These are phyloP conservation scores for Brachirus orientalis DNA, from an alignment of 2,113 vertebrate genomes.

Conservation along the genomic window DNA sequence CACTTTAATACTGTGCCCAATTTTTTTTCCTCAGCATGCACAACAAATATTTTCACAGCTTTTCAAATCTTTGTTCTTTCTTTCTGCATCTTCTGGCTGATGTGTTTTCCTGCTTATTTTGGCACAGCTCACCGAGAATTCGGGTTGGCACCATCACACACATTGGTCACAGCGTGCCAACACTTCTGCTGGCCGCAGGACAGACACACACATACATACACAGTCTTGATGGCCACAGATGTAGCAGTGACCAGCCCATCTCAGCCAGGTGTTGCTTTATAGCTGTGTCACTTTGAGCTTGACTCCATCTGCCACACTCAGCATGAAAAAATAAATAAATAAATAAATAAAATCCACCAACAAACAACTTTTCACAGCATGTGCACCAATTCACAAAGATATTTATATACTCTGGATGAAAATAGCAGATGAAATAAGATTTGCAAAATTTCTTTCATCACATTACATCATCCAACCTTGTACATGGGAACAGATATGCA, in stretches of 20 bases:
- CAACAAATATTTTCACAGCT: constrained; percentile 62
- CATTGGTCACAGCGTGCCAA: constrained; percentile 58
- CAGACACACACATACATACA: constrained; percentile 55
- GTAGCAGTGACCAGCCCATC: constrained; percentile 73
- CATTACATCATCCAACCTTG: not conserved
- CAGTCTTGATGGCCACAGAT: constrained; percentile 79
- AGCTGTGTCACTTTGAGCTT: constrained; percentile 80
- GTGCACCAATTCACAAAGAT: constrained; percentile 29
- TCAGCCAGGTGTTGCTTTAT: constrained; percentile 83
- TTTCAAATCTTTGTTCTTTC: constrained; percentile 51
- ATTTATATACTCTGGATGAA: constrained; percentile 6
- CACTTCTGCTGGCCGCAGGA: constrained; percentile 65
- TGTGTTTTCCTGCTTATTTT: constrained; percentile 69
- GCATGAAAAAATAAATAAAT: constrained; percentile 31
- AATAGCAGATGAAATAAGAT: constrained; percentile 7
- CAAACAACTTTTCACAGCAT: constrained; percentile 46
- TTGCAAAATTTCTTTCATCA: not conserved
- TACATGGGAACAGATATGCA: not conserved
- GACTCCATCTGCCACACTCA: constrained; percentile 80
- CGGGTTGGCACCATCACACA: constrained; percentile 66
- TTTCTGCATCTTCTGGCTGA: constrained; percentile 65
- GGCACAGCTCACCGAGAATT: constrained; percentile 62
- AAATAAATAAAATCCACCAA: constrained; percentile 31
- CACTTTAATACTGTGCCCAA: not conserved
- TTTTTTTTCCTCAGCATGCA: not conserved